Conservation (phyloP, 2,113 vertebrate species). For the Coryphaenoides rupestris region DNA sequence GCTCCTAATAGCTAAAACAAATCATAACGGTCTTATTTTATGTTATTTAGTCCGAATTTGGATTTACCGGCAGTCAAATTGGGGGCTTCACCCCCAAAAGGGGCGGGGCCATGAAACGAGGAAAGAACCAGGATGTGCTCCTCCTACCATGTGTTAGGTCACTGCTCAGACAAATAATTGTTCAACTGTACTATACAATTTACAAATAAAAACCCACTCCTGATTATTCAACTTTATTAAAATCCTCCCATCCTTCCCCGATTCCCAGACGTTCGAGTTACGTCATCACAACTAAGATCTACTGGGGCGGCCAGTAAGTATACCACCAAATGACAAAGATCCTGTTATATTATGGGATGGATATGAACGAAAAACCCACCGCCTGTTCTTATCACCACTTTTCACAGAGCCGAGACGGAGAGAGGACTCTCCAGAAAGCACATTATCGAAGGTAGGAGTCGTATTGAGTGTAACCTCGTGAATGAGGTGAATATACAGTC, state of each 20-base stretch:
- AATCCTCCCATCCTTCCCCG: conserved; percentile 11
- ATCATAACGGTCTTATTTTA: too few relatives aligned
- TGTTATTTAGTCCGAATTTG: too few relatives aligned
- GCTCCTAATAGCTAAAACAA: too few relatives aligned
- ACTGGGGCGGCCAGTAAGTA: conserved; percentile 92
- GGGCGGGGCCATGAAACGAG: too few relatives aligned
- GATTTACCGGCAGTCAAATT: too few relatives aligned
- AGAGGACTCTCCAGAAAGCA: conserved; percentile 89
- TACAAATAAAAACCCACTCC: too few relatives aligned
- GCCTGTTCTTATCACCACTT: conserved; percentile 12
- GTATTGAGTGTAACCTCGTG: neutral
- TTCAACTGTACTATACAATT: too few relatives aligned
- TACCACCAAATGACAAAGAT: neutral
- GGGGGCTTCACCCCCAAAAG: too few relatives aligned
- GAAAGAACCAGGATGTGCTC: too few relatives aligned
- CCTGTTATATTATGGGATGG: conserved; percentile 9
- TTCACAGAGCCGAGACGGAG: conserved; percentile 85
- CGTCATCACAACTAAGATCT: conserved; percentile 90
- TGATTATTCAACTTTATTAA: too few relatives aligned
- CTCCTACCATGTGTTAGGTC: too few relatives aligned
- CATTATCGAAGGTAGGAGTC: conserved; percentile 86
- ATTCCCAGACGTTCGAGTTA: conserved; percentile 78
- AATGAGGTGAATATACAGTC: neutral
- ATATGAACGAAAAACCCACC: conserved; percentile 8
- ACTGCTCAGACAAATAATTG: too few relatives aligned